These are phyloP conservation scores for Sclerodermus sp. DNA, from an alignment of 2,888 invertebrate species.

Conservation along the genomic window DNA sequence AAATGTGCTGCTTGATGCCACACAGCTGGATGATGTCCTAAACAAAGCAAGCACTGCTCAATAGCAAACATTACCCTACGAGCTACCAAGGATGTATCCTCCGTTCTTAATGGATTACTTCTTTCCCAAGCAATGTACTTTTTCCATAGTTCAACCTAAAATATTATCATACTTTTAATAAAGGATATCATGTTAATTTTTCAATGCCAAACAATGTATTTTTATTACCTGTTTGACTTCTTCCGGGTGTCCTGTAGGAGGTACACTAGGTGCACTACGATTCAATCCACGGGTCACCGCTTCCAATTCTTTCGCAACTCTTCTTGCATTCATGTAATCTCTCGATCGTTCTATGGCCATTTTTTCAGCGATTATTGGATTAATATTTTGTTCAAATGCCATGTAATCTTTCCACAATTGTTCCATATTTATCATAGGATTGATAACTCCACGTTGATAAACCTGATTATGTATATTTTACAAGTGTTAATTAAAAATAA, in stretches of 20 bases:
- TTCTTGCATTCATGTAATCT: constrained; percentile 96
- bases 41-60: constrained; percentile 93
- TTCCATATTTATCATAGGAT: constrained; percentile 97
- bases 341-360: constrained; percentile 96
- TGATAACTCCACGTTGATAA: constrained; percentile 94
- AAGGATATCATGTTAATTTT: no score
- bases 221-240: constrained; percentile 83
- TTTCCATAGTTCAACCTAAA: constrained; percentile 98
- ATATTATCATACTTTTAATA: no score
- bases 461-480: constrained; percentile 61
- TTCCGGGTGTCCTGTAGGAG: constrained; percentile 88
- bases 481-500: no score
- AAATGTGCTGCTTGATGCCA: constrained; percentile 99
- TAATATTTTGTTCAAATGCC: constrained; percentile 91
- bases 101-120: constrained; percentile 92
- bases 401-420: constrained; percentile 98
- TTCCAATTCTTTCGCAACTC: constrained; percentile 96
- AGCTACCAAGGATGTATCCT: constrained; percentile 92
- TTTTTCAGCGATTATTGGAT: constrained; percentile 89
- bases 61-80: constrained; percentile 97
- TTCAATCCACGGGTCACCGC: constrained; percentile 93
- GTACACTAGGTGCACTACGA: constrained; percentile 92
- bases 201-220: no score
- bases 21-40: constrained; percentile 97
- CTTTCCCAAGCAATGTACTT: constrained; percentile 98